Base-by-base conservation (phyloP, 1,140 invertebrate genomes). In the Philotrypesis tridentata region DNA sequence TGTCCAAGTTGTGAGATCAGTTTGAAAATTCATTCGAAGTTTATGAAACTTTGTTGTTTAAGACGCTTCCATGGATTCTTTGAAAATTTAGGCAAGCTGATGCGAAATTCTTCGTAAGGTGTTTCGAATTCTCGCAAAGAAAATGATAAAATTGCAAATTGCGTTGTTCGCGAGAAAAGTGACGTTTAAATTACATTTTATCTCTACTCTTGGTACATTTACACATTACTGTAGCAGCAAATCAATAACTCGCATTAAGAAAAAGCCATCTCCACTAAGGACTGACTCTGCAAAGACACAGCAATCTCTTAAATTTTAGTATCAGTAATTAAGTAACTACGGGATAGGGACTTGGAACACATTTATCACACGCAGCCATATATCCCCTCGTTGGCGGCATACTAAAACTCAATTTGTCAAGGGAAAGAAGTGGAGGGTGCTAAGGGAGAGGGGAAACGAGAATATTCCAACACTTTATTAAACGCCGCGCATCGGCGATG, bases 371-470 rank as follows among this genome's bases (percentile, higher is more conserved):
- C 2, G 21, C 7, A 33, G 5, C 11, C 29, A 29, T 70, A 29
- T 70, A 55, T 5, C 21, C 21, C 6, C 21, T 7, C 21, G 48
- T 55, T 37, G 31, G 9, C n/a, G 63, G 63, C 25, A 70, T 27
- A 63, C 33, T 63, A 63, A 76, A 63, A 63, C 25, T 31, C 40
- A 76, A 76, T 76, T 76, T 76, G 60, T 76, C 55, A 76, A 76
- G 33, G 23, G 60, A 65, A 9, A 29, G 27, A 65, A 23, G 27
- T 11, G 27, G 43, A 48, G 43, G 17, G 17, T 17, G 14, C 5
- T n/a, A 11, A 43, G 40, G 12, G 7, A 43, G 40, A 43, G 40
- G 12, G 40, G 12, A 11, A 43, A 11, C 5, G 40, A 11, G 21
- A 55, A n/a, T 6, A 7, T 71, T 71, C 31, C 31, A 8, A 43